phyloP scores from a whole-genome alignment of 2,797 vertebrate species.

The Alca torda region DNA sequence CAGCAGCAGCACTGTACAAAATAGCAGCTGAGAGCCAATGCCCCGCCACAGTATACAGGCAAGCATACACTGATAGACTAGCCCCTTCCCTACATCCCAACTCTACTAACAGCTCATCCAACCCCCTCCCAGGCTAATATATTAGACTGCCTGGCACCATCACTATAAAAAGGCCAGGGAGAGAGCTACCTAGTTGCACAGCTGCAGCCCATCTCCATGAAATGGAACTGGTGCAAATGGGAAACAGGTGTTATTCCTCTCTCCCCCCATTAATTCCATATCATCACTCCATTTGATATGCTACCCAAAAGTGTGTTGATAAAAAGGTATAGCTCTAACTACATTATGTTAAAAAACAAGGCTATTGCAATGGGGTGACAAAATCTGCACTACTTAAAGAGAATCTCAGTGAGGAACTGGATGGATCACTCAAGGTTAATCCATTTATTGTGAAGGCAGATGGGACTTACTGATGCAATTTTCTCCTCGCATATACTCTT shows the following conservation, averaged over 20 bases:
- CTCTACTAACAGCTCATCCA: not conserved
- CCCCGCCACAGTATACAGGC: accelerated
- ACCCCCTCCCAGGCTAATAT: accelerated
- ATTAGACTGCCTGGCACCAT: not conserved
- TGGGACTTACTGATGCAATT: not conserved
- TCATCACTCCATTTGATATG: not conserved
- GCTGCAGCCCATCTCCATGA: not conserved
- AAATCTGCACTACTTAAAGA: not conserved
- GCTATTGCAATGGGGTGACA: not conserved
- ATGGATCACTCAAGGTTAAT: not conserved
- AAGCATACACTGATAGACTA: accelerated
- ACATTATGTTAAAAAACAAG: not conserved
- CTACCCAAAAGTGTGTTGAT: accelerated
- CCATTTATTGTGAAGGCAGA: not conserved
- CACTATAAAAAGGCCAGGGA: not conserved
- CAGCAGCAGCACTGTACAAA: not conserved
- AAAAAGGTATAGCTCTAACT: not conserved
- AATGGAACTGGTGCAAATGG: not conserved
- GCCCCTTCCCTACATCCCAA: not conserved
- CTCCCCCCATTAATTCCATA: not conserved
- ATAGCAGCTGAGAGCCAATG: not conserved
- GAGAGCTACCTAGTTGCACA: not conserved
- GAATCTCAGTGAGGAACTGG: not conserved
- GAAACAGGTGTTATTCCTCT: not conserved
- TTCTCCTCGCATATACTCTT: not conserved